Evolutionary conservation across 30 jellyfish, hydroid and myxozoan species (phyloP), one percentile per base, ranked within the genome.

Genomic region (Turritopsis dohrnii): DNA sequence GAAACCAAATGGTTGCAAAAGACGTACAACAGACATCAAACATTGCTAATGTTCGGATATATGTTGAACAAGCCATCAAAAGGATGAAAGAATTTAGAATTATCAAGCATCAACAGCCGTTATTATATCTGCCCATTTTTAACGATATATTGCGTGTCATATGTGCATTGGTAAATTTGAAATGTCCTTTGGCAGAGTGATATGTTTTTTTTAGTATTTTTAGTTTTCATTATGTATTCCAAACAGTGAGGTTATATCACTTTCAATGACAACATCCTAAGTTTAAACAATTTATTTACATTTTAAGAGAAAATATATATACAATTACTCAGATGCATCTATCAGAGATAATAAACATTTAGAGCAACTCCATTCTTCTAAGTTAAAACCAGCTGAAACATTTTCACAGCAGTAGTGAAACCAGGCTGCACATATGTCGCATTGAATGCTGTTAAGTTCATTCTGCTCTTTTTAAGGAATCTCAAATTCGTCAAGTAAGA

Each of bases 21-120:
- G 83, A 84, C 66, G 86, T 89, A 23, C 71, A 53, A 65, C 71
- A 71, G 29, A 87, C 95, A 80, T 18, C 24, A n/a, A 74, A 81
- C 24, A 80, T 81, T 71, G 90, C 95, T 21, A 89, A 89, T 89
- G 94, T 81, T n/a, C 9, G 88, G 7, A 81, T 81, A 1, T 81
- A 60, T 65, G 88, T 81, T 18, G 71, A 81, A 25, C 87, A 60
- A 29, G 88, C 84, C 28, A 81, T 81, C 4, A 25, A 16, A 66
- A 54, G 85, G 18, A 81, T 7, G 7, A 24, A n/a, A n/a, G n/a
- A n/a, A 29, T 29, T 79, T 79, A 7, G 18, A 4, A 29, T 25
- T 79, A 7, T 81, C 8, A 53, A 81, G 25, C 60, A 53, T 1
- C 5, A 54, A 27, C 72, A 19, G 7, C 65, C 88, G 16, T 22